Percentiles rank a stretch among this genome's conserved stretches.
Evolutionary conservation across 2,113 vertebrate species (phyloP).

Genomic region (cat (Felis catus)): DNA sequence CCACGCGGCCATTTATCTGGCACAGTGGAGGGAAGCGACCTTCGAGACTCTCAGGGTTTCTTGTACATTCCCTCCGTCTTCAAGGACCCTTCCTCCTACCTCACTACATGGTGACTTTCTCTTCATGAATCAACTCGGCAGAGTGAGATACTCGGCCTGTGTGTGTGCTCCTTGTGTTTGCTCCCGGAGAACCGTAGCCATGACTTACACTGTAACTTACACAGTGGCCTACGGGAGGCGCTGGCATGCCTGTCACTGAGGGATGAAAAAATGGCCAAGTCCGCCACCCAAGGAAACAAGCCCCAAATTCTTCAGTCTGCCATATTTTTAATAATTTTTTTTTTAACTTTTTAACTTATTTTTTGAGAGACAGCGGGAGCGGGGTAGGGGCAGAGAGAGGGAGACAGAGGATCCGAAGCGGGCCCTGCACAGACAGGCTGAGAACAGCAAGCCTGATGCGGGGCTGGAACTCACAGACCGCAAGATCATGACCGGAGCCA

Average conservation of each 20-base stretch:
- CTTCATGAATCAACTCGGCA: background rate
- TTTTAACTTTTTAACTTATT: too few relatives aligned
- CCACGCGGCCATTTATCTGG: background rate
- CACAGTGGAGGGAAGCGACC: background rate
- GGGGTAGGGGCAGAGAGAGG: too few relatives aligned
- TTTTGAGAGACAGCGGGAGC: too few relatives aligned
- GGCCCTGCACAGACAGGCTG: too few relatives aligned
- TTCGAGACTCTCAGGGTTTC: background rate
- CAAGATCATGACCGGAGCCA: too few relatives aligned
- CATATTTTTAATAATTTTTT: too few relatives aligned
- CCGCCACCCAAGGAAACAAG: background rate
- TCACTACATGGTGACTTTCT: background rate
- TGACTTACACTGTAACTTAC: rapidly evolving
- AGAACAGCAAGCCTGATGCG: too few relatives aligned
- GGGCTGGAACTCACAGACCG: too few relatives aligned
- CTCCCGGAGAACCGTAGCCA: background rate
- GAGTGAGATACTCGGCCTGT: background rate
- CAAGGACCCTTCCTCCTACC: background rate
- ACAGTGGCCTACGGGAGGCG: background rate
- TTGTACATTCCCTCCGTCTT: too few relatives aligned
- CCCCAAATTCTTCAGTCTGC: background rate
- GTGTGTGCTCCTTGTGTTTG: background rate
- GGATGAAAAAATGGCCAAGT: background rate
- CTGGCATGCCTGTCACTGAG: background rate
- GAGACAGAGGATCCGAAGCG: too few relatives aligned